phyloP scores from a whole-genome alignment of 35 echinoderm and acorn worm species.

The Lytechinus variegatus region DNA sequence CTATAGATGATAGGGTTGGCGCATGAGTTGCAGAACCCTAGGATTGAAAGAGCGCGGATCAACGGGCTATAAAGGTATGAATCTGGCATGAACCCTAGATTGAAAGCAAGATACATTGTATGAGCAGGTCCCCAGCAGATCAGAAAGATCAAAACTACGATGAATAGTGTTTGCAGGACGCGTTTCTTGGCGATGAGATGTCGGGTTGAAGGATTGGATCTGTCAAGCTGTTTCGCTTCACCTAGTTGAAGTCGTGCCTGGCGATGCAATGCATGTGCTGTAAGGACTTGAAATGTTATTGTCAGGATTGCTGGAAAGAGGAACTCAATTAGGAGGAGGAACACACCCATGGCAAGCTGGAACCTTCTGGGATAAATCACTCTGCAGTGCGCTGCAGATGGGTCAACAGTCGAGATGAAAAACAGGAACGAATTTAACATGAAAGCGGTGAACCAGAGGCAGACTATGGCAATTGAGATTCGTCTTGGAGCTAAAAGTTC shows the following conservation, averaged over 20 bases:
- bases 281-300: slow-evolving; percentile 23
- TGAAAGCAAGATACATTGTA: neutral
- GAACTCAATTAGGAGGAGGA: slow-evolving; percentile 47
- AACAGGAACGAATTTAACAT: neutral
- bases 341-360: neutral
- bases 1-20: slow-evolving; percentile 47
- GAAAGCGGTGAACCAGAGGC: slow-evolving; percentile 35
- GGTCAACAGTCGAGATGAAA: neutral
- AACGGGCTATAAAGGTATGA: neutral
- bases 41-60: neutral
- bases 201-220: neutral
- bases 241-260: neutral
- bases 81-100: neutral
- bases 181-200: slow-evolving; percentile 21
- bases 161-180: slow-evolving; percentile 40
- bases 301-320: slow-evolving; percentile 32
- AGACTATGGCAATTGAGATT: neutral
- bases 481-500: neutral
- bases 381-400: neutral
- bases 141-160: slow-evolving; percentile 55
- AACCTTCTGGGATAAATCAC: neutral
- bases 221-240: neutral
- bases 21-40: slow-evolving; percentile 50
- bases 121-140: slow-evolving; percentile 54
- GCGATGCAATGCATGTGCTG: slow-evolving; percentile 5